Percentiles rank a stretch among this genome's conserved stretches.
Evolutionary conservation across 2,797 vertebrate genomes (phyloP).

Genomic region (Dicrostonyx torquatus): DNA sequence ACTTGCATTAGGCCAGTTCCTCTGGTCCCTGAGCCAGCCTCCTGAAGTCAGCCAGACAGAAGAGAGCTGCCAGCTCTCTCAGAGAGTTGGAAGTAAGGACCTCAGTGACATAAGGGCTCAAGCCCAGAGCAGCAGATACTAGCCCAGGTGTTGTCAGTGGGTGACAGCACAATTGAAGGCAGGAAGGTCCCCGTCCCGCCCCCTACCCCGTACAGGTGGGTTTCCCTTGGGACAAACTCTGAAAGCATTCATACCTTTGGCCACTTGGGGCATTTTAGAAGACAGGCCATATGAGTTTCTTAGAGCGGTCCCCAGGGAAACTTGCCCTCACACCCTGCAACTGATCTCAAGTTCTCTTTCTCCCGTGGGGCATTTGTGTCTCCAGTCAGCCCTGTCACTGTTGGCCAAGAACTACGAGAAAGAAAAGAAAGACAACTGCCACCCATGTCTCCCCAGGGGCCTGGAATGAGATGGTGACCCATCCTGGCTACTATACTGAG

Average conservation of each 20-base stretch:
- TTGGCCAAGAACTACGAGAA: not conserved
- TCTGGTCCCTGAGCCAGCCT: not conserved
- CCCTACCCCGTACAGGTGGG: fast-evolving
- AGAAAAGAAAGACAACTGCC: not conserved
- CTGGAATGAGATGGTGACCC: constrained; percentile 95
- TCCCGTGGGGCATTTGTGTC: not conserved
- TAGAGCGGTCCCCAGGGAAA: not conserved
- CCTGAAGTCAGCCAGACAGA: not conserved
- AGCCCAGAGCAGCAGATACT: no score
- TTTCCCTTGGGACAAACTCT: not conserved
- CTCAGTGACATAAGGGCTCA: not conserved
- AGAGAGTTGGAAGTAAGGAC: fast-evolving
- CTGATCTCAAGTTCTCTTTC: not conserved
- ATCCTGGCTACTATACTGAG: constrained; percentile 94
- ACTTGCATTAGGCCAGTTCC: not conserved
- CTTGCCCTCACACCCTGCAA: not conserved
- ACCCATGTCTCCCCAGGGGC: constrained; percentile 88
- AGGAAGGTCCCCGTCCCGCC: no score
- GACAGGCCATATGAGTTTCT: not conserved
- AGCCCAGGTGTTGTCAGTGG: not conserved
- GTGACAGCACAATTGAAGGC: fast-evolving
- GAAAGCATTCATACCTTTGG: not conserved
- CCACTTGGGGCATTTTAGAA: not conserved
- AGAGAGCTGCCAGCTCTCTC: not conserved
- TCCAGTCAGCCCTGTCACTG: constrained; percentile 42